Evolutionary conservation across 2,888 invertebrate genomes (phyloP), one percentile per base, ranked within the genome.

Genomic region (Platycnemis pennipes): DNA sequence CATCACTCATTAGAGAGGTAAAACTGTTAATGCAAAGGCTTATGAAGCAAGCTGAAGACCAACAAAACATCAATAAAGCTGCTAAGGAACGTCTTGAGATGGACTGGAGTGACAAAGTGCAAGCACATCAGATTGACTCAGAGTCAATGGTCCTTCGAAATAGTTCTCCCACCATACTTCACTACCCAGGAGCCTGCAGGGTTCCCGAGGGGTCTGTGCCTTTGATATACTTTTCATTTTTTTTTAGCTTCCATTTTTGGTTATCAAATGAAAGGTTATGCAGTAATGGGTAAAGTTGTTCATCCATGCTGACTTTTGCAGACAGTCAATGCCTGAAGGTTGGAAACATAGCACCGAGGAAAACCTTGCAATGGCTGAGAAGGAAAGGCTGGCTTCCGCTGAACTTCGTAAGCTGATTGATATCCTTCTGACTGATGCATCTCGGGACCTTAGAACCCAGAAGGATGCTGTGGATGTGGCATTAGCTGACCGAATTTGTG

Each of bases 81-180:
- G 98, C 98, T 0, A 99, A 99, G 96, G 97, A 98, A 95, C 97
- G 98, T 87, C 97, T 99, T 94, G 99, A 99, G 96, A 98, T 98
- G 96, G 99, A 99, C 96, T 99, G 99, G 99, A 99, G 99, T 95
- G 99, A 99, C 96, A 99, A 99, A 96, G 97, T 97, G 94, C 98
- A 98, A 96, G 97, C 99, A 0, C 98, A 98, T 95, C 97, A 98
- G 95, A 98, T 98, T 5, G 99, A 99, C 95, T 96, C 98, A 0
- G 96, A 96, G 0, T 98, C 98, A 96, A 97, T 98, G 86, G 97
- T 97, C 19, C 97, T 99, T 11, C 98, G 97, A 95, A 98, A 98
- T 94, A 97, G 97, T 95, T 98, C 98, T 0, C 97, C 97, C 89
- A 97, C 97, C 42, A 97, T 98, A 94, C 96, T 99, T 96, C 98